Percentiles rank a stretch among this genome's conserved stretches.
These are phyloP conservation scores for Leucoraja ocellata DNA, from an alignment of 2,797 vertebrate species.

Conservation along the genomic window DNA sequence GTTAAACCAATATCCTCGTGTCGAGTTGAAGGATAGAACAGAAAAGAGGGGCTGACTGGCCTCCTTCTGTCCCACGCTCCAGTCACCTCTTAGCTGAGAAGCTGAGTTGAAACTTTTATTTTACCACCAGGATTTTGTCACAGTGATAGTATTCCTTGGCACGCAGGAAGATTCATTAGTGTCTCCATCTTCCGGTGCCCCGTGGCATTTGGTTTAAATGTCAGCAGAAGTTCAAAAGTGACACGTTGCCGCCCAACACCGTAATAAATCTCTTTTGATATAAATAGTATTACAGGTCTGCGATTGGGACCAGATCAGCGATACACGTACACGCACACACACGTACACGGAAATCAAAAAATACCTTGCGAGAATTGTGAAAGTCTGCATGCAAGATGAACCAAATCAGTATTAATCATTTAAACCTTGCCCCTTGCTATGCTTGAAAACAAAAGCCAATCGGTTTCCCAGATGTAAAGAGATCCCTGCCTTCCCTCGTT, in stretches of 20 bases:
- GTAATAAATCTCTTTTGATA: not conserved
- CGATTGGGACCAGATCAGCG: not conserved
- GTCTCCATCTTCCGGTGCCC: not conserved
- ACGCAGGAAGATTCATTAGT: not conserved
- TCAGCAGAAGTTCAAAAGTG: slow-evolving; percentile 31
- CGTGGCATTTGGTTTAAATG: slow-evolving; percentile 20
- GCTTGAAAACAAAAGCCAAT: no score
- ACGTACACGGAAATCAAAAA: not conserved
- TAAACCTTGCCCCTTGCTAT: not conserved
- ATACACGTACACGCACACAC: not conserved
- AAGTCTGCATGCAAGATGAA: not conserved
- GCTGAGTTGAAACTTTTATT: not conserved
- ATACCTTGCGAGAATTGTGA: not conserved
- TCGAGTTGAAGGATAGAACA: not conserved
- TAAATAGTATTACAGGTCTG: slow-evolving; percentile 5
- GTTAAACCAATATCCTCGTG: no score
- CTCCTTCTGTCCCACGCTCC: not conserved
- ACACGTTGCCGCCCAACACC: not conserved
- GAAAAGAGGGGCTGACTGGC: not conserved
- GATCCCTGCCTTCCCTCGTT: not conserved
- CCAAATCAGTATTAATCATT: not conserved
- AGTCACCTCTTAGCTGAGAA: not conserved
- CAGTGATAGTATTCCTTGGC: not conserved
- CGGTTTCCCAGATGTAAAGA: no score
- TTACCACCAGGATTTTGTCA: not conserved